phyloP scores from a whole-genome alignment of 2,888 invertebrate species.

The Boloria selene region DNA sequence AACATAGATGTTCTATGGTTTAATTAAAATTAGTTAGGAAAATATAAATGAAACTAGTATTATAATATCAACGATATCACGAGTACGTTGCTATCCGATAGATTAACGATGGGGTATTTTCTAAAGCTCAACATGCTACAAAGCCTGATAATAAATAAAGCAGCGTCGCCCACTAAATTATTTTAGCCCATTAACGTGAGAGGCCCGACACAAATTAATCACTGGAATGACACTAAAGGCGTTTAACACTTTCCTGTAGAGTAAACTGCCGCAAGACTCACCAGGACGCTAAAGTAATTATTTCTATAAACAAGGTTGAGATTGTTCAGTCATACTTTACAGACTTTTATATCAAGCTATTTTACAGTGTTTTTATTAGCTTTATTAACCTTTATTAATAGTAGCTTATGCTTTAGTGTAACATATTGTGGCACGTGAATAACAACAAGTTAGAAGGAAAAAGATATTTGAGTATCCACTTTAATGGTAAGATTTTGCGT shows the following conservation, averaged over 20 bases:
- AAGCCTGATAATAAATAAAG: slow-evolving; percentile 69
- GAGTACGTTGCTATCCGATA: slow-evolving; percentile 40
- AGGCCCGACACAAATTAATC: slow-evolving; percentile 77
- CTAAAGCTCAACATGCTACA: slow-evolving; percentile 57
- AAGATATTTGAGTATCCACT: slow-evolving; percentile 3
- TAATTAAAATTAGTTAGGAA: slow-evolving; percentile 34
- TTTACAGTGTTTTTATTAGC: neutral
- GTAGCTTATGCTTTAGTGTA: neutral
- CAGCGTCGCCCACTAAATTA: slow-evolving; percentile 75
- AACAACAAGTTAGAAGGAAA: neutral
- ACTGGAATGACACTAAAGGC: slow-evolving; percentile 75
- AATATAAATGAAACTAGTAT: slow-evolving; percentile 15
- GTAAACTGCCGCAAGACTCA: slow-evolving; percentile 42
- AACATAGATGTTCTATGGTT: neutral
- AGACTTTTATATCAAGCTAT: slow-evolving; percentile 18
- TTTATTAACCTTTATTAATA: too few relatives aligned
- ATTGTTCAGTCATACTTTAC: slow-evolving; percentile 35
- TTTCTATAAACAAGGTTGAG: slow-evolving; percentile 39
- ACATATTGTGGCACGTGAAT: slow-evolving; percentile 6
- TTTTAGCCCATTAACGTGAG: slow-evolving; percentile 78
- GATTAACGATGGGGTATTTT: slow-evolving; percentile 53
- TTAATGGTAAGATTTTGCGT: slow-evolving; percentile 52
- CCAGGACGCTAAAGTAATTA: slow-evolving; percentile 43
- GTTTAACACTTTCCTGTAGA: slow-evolving; percentile 71
- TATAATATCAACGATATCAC: slow-evolving; percentile 2